These are phyloP conservation scores for Epinotia ramella DNA, from an alignment of 2,888 invertebrate species.

Conservation along the genomic window DNA sequence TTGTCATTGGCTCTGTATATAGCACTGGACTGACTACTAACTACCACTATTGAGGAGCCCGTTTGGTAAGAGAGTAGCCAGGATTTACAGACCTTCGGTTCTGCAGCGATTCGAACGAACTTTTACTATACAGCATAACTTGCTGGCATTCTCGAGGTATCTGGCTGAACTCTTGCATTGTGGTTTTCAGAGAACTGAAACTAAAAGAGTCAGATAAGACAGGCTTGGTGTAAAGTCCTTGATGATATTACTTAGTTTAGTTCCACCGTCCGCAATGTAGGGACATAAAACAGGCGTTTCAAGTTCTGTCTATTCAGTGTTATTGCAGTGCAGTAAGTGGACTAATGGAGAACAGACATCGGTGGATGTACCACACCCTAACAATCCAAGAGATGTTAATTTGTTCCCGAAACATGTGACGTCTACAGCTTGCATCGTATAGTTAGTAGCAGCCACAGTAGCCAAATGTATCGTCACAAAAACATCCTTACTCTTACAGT, in stretches of 20 bases:
- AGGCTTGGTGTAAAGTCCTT: no score
- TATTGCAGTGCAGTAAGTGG: not conserved
- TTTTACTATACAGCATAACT: no score
- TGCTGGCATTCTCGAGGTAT: no score
- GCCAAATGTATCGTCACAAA: no score
- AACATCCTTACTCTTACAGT: no score
- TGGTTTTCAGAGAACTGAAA: no score
- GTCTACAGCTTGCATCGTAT: not conserved
- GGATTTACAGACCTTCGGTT: not conserved
- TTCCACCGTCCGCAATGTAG: no score
- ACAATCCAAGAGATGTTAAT: slow-evolving; percentile 1
- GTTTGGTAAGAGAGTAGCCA: not conserved
- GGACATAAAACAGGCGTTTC: no score
- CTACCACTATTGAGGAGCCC: not conserved
- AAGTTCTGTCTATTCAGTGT: not conserved
- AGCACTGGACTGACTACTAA: not conserved
- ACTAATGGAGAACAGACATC: not conserved
- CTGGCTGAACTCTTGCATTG: no score
- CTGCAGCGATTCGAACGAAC: not conserved
- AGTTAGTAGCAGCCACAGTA: no score
- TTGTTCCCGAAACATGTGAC: not conserved
- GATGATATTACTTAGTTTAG: no score
- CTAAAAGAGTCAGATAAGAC: no score
- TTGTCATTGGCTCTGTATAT: not conserved
- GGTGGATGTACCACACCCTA: not conserved